Conservation (phyloP, 2,888 invertebrate species). For the Tuberolachnus salignus region DNA sequence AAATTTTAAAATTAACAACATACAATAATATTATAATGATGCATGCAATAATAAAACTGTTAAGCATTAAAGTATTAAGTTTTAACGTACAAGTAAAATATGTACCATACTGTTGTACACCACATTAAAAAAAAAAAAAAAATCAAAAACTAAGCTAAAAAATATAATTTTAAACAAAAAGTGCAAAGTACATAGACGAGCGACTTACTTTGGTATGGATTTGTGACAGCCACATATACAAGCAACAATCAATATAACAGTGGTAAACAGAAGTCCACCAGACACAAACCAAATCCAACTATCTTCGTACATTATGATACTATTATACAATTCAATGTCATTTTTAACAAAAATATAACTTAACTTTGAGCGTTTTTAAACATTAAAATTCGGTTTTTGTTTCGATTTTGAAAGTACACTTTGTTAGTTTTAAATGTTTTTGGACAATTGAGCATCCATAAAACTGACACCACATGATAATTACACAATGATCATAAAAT, state of each 20-base stretch:
- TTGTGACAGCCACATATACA: conserved; percentile 79
- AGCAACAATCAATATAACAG: conserved; percentile 64
- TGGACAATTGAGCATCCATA: neutral
- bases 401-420: conserved; percentile 15
- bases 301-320: conserved; percentile 38
- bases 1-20: neutral
- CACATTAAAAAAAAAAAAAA: neutral
- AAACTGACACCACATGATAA: conserved; percentile 17
- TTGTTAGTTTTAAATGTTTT: conserved; percentile 2
- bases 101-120: neutral
- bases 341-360: conserved; percentile 14
- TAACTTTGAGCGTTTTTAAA: conserved; percentile 6
- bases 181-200: conserved; percentile 11
- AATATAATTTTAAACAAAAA: neutral
- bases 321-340: conserved; percentile 20
- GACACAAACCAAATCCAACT: conserved; percentile 50
- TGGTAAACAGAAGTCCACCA: conserved; percentile 50
- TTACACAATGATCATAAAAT: conserved; percentile 10
- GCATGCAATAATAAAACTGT: neutral
- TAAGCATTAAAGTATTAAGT: neutral
- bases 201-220: conserved; percentile 73
- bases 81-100: neutral
- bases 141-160: neutral
- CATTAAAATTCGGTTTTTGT: conserved; percentile 30
- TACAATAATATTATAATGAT: neutral